These are phyloP conservation scores for Tridacna crocea DNA, from an alignment of 2,888 invertebrate genomes.

Conservation along the genomic window DNA sequence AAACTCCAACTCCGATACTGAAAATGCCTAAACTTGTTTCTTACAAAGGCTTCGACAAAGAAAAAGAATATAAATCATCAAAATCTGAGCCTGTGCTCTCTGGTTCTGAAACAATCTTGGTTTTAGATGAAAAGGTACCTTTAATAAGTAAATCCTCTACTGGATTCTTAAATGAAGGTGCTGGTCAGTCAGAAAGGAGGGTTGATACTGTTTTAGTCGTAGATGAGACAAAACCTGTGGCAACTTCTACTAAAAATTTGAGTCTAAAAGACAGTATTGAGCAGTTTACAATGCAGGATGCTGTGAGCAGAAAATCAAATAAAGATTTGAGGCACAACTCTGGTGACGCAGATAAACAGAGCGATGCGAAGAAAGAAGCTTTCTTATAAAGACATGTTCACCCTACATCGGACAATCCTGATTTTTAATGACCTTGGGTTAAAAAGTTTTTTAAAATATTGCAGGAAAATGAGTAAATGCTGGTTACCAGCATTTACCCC, in stretches of 20 bases:
- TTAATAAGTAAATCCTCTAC: slow-evolving; percentile 29
- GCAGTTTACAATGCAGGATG: slow-evolving; percentile 39
- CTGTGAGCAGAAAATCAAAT: neutral
- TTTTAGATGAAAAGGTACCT: neutral
- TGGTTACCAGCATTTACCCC: no score
- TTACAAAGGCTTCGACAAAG: neutral
- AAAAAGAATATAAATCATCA: neutral
- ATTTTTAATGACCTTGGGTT: no score
- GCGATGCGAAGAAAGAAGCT: neutral
- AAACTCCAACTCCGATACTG: slow-evolving; percentile 33
- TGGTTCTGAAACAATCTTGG: no score
- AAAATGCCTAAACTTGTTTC: slow-evolving; percentile 21
- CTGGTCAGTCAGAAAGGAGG: slow-evolving; percentile 18
- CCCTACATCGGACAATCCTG: neutral
- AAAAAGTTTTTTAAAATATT: no score
- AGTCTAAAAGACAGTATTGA: slow-evolving; percentile 36
- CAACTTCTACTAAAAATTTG: no score
- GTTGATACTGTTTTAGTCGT: slow-evolving; percentile 21
- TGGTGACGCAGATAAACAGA: neutral
- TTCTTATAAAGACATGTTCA: neutral
- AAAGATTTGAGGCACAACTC: neutral
- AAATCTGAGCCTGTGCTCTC: neutral
- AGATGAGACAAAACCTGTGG: slow-evolving; percentile 31
- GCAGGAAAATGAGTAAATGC: no score
- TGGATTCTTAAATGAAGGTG: slow-evolving; percentile 33